These are phyloP conservation scores for Hycleus cichorii DNA, from an alignment of 1,140 invertebrate genomes.

Conservation along the genomic window DNA sequence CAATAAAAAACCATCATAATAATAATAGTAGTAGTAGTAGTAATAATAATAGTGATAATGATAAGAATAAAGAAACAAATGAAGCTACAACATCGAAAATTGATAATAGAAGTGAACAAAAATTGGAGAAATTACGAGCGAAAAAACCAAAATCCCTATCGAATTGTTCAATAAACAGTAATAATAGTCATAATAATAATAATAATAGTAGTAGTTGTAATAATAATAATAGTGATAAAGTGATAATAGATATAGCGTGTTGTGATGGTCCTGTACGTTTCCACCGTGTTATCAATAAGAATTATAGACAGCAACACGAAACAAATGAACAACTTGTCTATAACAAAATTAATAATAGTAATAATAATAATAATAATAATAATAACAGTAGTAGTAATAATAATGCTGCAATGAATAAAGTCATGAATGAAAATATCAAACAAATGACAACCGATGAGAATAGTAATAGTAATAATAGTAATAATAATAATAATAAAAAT, in stretches of 20 bases:
- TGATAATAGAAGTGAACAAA: conserved; percentile 36
- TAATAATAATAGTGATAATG: conserved; percentile 4
- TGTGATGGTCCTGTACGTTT: conserved; percentile 83
- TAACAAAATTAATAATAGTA: too few species aligned
- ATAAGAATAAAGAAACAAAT: conserved; percentile 2
- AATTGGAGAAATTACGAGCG: conserved; percentile 25
- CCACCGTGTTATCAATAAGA: conserved; percentile 67
- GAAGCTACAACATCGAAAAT: conserved; percentile 40
- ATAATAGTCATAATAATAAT: conserved; percentile 12
- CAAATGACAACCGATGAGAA: conserved; percentile 35
- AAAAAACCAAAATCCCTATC: conserved; percentile 2
- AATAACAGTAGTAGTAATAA: conserved; percentile 22
- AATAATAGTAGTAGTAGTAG: too few species aligned
- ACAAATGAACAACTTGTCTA: too few species aligned
- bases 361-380: conserved; percentile 29
- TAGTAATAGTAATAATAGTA: conserved; percentile 24
- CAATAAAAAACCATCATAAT: too few species aligned
- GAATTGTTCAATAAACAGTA: not conserved
- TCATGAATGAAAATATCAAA: conserved; percentile 43
- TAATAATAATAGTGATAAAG: conserved; percentile 39
- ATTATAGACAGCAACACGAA: conserved; percentile 47
- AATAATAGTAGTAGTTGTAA: conserved; percentile 16
- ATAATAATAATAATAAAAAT: too few species aligned
- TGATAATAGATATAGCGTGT: conserved; percentile 73
- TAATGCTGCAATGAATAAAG: conserved; percentile 42